phyloP scores from a whole-genome alignment of 2,113 vertebrate species.

The Platichthys flesus region DNA sequence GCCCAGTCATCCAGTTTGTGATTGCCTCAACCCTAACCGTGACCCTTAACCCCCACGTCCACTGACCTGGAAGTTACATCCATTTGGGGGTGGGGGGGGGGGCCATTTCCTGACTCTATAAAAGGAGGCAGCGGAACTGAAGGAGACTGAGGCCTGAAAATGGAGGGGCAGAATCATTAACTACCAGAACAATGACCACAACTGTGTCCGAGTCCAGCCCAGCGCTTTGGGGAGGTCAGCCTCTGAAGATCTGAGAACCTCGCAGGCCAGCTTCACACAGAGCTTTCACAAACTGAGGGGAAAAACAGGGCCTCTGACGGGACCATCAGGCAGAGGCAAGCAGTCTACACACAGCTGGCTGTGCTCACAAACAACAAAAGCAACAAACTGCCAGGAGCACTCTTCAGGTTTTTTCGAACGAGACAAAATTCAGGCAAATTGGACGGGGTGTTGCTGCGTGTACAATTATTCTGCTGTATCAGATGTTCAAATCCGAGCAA shows the following conservation, averaged over 20 bases:
- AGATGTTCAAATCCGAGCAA: conserved; percentile 18
- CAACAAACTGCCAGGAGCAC: conserved; percentile 30
- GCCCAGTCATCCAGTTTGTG: conserved; percentile 64
- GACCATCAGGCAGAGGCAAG: conserved; percentile 32
- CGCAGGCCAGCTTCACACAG: conserved; percentile 24
- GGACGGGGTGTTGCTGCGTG: conserved; percentile 6
- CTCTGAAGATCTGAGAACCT: conserved; percentile 53
- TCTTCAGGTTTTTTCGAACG: conserved; percentile 40
- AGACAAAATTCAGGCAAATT: conserved; percentile 45
- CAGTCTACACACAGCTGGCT: conserved; percentile 64
- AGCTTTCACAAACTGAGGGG: conserved; percentile 31
- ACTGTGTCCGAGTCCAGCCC: conserved; percentile 75
- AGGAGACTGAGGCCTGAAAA: conserved; percentile 63
- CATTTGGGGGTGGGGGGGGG: conserved; percentile 52
- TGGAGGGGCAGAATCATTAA: conserved; percentile 76
- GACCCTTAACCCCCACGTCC: conserved; percentile 69
- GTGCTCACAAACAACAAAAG: conserved; percentile 55
- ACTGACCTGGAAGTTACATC: conserved; percentile 82
- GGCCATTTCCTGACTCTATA: conserved; percentile 77
- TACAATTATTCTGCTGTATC: conserved; percentile 27
- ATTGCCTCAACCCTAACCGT: conserved; percentile 51
- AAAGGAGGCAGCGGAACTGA: conserved; percentile 74
- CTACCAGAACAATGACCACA: conserved; percentile 73
- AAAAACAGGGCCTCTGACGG: conserved; percentile 35
- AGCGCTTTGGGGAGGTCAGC: conserved; percentile 64